A percentile compares a stretch with the other conserved stretches of the same genome.
Conservation (phyloP, 2,888 invertebrate genomes). For the Nycteola revayana region DNA sequence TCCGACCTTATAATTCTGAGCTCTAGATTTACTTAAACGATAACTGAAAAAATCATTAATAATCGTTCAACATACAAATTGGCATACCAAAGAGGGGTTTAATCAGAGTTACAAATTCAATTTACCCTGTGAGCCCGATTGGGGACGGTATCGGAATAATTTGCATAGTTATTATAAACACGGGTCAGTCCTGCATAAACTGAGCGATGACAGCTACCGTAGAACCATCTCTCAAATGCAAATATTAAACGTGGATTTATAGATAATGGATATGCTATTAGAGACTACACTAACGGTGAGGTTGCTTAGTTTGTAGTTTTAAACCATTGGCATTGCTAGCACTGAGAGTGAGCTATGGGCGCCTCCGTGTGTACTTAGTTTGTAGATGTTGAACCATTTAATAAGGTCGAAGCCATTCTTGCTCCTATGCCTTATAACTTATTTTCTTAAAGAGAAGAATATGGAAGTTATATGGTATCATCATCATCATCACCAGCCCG, state of each 20-base stretch:
- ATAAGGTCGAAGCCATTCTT: too few species aligned
- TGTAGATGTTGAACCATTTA: too few species aligned
- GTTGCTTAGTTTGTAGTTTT: too few species aligned
- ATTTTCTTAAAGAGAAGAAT: too few species aligned
- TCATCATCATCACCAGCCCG: too few species aligned
- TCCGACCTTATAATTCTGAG: too few species aligned
- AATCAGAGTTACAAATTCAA: constrained; percentile 79
- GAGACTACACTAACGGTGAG: too few species aligned
- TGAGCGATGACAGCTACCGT: constrained; percentile 66
- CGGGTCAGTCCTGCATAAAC: constrained; percentile 76
- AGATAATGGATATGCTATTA: constrained; percentile 32
- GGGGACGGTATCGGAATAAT: constrained; percentile 73
- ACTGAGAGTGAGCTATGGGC: too few species aligned
- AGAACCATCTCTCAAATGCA: constrained; percentile 65
- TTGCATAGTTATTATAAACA: constrained; percentile 81
- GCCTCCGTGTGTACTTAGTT: too few species aligned
- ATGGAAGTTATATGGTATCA: too few species aligned
- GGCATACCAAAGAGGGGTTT: constrained; percentile 68
- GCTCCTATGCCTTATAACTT: too few species aligned
- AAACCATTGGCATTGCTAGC: too few species aligned
- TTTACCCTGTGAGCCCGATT: constrained; percentile 65
- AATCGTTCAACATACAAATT: constrained; percentile 35
- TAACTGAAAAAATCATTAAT: constrained; percentile 2
- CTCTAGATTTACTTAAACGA: constrained; percentile 5
- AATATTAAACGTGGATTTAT: constrained; percentile 47